phyloP scores from a whole-genome alignment of 2,888 invertebrate species.

The Ophion costatus region DNA sequence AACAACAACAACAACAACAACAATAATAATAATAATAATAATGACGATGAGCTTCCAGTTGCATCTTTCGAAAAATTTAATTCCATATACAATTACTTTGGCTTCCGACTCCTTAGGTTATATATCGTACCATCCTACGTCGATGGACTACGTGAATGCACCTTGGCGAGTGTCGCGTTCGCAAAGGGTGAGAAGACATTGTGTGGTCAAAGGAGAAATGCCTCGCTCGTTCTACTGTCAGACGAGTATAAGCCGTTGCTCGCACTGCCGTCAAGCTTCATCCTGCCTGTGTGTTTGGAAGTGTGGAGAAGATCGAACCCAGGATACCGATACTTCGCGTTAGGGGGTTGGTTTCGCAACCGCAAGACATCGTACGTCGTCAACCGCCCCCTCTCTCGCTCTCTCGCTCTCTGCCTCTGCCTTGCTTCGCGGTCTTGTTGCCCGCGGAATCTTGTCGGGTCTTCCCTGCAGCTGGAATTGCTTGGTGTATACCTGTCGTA shows the following conservation, averaged over 20 bases:
- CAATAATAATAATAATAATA: too few species aligned
- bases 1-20: too few species aligned
- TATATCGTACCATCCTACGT: neutral
- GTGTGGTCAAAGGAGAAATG: constrained; percentile 18
- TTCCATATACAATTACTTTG: neutral
- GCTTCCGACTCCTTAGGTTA: neutral
- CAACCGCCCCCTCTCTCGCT: constrained; percentile 10
- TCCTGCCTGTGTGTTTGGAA: neutral
- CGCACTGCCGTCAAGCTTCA: constrained; percentile 14
- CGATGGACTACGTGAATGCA: neutral
- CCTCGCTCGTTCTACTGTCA: constrained; percentile 33
- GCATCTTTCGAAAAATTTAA: neutral
- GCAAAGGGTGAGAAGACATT: constrained; percentile 23
- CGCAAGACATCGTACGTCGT: constrained; percentile 54
- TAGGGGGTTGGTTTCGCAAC: constrained; percentile 48
- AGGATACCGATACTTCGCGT: constrained; percentile 48
- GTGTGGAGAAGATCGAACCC: constrained; percentile 36
- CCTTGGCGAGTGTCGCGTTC: neutral
- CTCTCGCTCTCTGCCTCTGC: neutral
- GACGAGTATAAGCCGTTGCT: neutral
- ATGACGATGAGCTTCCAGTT: neutral
- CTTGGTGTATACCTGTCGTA: constrained; percentile 36
- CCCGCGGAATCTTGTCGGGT: constrained; percentile 45
- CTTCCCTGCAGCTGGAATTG: constrained; percentile 31
- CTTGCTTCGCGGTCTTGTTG: constrained; percentile 36